Evolutionary conservation across 2,797 vertebrate genomes (phyloP), one percentile per base, ranked within the genome.

Genomic region (Crocidura indochinensis): DNA sequence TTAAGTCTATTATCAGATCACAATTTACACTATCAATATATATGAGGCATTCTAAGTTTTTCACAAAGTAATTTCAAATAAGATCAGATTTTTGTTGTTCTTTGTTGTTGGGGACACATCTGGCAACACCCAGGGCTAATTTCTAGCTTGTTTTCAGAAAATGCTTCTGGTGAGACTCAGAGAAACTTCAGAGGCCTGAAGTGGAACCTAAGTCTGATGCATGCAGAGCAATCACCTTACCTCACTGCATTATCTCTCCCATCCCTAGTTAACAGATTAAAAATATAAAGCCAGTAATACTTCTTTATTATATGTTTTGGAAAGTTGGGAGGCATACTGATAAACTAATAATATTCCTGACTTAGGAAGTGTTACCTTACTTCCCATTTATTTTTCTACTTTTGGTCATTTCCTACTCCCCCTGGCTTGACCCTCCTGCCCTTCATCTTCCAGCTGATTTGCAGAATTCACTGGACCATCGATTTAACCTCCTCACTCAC

Each of bases 11-110:
- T 38, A 26, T 94, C 29, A 49, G 12, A 84, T 74, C 68, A 49
- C 92, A 93, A 84, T 60, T 60, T 6, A 38, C 44, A 6, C 4
- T 7, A 38, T 38, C 38, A 38, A 38, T 38, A 38, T 38, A 38
- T 38, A 38, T 38, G 38, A 5, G 38, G 38, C 38, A 38, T 38
- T 38, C 5, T 38, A 38, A 38, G 38, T 38, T 38, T 88, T 88
- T 91, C 44, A 49, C 82, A 94, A 91, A 83, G 82, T 22, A 11
- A 51, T 72, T 10, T 82, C 67, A 92, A 93, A 53, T 89, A 73
- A 60, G 47, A 88, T 62, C 80, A 60, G 19, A 53, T 22, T 60
- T 56, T 87, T 90, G 81, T 22, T 82, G 67, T 51, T 10, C 10
- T 51, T 56, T 60, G 15, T 22, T 60, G 38, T 60, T 15, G 56